Conservation (phyloP, 2,797 vertebrate species). For the Dallia pectoralis region DNA sequence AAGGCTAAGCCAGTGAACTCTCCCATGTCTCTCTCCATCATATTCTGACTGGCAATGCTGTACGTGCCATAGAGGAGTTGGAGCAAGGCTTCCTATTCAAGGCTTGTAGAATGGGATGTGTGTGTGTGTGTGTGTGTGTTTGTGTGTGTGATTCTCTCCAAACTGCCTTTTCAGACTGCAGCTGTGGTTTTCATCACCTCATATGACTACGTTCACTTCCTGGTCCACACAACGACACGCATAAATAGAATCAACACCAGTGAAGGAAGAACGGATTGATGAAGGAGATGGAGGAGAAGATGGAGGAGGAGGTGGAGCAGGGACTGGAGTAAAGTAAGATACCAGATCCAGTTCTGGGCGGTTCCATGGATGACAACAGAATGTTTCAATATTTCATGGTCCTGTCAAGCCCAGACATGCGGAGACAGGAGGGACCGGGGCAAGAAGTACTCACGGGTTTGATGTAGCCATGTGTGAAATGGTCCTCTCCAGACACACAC, state of each 20-base stretch:
- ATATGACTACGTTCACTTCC: slow-evolving; percentile 67
- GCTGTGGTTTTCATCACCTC: slow-evolving; percentile 71
- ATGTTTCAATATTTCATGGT: slow-evolving; percentile 69
- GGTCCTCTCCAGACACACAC: slow-evolving; percentile 52
- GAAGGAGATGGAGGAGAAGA: not conserved
- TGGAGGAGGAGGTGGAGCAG: too few species aligned
- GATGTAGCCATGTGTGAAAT: slow-evolving; percentile 74
- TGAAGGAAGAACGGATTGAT: slow-evolving; percentile 24
- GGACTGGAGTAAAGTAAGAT: not conserved
- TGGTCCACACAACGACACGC: slow-evolving; percentile 54
- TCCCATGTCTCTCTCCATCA: slow-evolving; percentile 38
- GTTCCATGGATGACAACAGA: slow-evolving; percentile 53
- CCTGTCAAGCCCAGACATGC: slow-evolving; percentile 66
- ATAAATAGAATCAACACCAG: slow-evolving; percentile 55
- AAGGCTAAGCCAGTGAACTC: not conserved
- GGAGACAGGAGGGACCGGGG: slow-evolving; percentile 54
- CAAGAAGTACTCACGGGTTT: slow-evolving; percentile 70
- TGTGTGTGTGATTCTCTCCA: slow-evolving; percentile 67
- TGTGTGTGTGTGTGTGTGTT: too few species aligned
- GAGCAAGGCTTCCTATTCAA: slow-evolving; percentile 63
- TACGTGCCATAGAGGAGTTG: slow-evolving; percentile 60
- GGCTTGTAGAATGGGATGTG: slow-evolving; percentile 25
- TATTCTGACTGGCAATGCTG: slow-evolving; percentile 59
- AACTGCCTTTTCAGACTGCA: slow-evolving; percentile 74
- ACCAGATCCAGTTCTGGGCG: slow-evolving; percentile 32